Evolutionary conservation across 2,888 invertebrate species (phyloP).

Genomic region (Lasioglossum calceatum): DNA sequence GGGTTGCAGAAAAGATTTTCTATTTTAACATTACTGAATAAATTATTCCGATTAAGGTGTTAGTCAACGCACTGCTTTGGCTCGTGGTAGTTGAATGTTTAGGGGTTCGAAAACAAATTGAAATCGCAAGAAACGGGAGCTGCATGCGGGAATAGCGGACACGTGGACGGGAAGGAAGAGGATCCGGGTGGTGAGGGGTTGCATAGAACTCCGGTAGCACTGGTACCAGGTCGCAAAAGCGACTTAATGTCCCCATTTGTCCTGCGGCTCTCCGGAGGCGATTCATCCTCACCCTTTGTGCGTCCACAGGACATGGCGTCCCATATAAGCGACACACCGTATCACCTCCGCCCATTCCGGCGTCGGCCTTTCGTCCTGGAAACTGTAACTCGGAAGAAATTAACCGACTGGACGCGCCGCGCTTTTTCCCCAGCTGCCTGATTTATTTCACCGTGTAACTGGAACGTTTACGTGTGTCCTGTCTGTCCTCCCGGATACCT

Average conservation of each 20-base stretch:
- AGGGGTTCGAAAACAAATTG: constrained; percentile 12
- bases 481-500: not conserved
- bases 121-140: constrained; percentile 17
- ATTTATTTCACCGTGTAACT: constrained; percentile 41
- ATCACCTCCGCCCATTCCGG: constrained; percentile 62
- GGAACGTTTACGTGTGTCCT: constrained; percentile 1
- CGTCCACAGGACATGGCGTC: constrained; percentile 63
- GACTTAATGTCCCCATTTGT: constrained; percentile 83
- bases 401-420: constrained; percentile 66
- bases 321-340: constrained; percentile 76
- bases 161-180: constrained; percentile 57
- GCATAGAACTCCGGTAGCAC: constrained; percentile 67
- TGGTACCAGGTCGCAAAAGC: constrained; percentile 78
- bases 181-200: constrained; percentile 20
- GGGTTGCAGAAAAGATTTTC: too few relatives aligned
- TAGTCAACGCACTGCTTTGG: not conserved
- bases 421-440: constrained; percentile 44
- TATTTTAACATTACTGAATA: not conserved
- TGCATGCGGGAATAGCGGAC: constrained; percentile 45
- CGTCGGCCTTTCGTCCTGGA: constrained; percentile 60
- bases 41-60: not conserved
- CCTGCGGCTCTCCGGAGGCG: constrained; percentile 80
- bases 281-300: constrained; percentile 79
- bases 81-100: not conserved
- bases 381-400: constrained; percentile 72